Evolutionary conservation across 2,888 invertebrate genomes (phyloP).

Genomic region (Willowsia nigromaculata): DNA sequence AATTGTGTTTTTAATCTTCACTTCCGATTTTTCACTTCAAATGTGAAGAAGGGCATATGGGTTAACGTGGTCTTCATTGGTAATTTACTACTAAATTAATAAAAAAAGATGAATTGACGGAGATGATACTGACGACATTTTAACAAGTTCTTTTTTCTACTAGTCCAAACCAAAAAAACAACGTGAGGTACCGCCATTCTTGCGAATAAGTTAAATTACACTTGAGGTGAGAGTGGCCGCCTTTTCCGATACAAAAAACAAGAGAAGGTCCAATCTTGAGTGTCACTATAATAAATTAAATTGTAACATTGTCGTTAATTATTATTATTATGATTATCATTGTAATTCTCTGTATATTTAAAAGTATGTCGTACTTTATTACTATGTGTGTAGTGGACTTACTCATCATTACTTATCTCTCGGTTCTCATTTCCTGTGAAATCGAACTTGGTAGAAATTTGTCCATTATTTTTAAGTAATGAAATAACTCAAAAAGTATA

Average conservation of each 20-base stretch:
- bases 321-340: slow-evolving; percentile 7
- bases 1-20: slow-evolving; percentile 20
- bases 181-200: slow-evolving; percentile 41
- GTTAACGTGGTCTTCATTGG: slow-evolving; percentile 25
- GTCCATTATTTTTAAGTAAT: slow-evolving; percentile 40
- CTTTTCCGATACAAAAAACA: slow-evolving; percentile 62
- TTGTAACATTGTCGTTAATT: slow-evolving; percentile 33
- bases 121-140: not conserved
- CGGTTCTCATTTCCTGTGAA: not conserved
- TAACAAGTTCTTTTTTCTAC: slow-evolving; percentile 17
- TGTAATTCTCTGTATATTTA: slow-evolving; percentile 10
- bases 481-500: slow-evolving; percentile 11
- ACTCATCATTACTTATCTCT: not conserved
- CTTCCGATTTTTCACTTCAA: slow-evolving; percentile 51
- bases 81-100: not conserved
- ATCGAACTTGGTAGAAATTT: slow-evolving; percentile 33
- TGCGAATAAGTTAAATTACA: not conserved
- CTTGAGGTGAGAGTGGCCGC: slow-evolving; percentile 54
- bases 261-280: slow-evolving; percentile 72
- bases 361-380: slow-evolving; percentile 36
- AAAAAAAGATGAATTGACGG: not conserved
- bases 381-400: not conserved
- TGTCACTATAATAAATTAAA: slow-evolving; percentile 62
- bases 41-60: slow-evolving; percentile 59
- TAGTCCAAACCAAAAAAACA: not conserved